Percentiles rank a stretch among this genome's conserved stretches.
These are phyloP conservation scores for Prunella himalayana DNA, from an alignment of 2,113 vertebrate species.

Conservation along the genomic window DNA sequence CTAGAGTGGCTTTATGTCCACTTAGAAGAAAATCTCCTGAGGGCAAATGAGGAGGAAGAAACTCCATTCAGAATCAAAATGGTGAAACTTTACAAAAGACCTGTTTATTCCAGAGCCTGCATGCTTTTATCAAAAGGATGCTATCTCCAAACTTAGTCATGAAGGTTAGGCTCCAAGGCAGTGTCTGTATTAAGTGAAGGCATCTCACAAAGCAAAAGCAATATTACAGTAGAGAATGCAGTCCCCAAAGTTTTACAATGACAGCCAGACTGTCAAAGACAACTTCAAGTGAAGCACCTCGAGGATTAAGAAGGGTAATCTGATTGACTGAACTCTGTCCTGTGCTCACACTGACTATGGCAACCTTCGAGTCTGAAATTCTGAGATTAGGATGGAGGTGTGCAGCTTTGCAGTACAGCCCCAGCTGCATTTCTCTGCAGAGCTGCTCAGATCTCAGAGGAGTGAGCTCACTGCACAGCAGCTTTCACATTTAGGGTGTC, in stretches of 20 bases:
- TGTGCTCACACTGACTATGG: background rate
- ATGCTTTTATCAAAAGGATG: slow-evolving; percentile 26
- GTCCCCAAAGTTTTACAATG: background rate
- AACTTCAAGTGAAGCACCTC: background rate
- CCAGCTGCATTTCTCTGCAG: background rate
- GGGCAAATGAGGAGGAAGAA: slow-evolving; percentile 50
- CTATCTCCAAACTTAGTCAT: slow-evolving; percentile 20
- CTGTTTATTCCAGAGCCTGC: slow-evolving; percentile 52
- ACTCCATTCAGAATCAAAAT: slow-evolving; percentile 53
- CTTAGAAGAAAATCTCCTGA: slow-evolving; percentile 61
- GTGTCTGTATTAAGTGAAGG: background rate
- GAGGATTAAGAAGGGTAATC: background rate
- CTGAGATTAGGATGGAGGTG: background rate
- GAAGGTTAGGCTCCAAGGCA: slow-evolving; percentile 22
- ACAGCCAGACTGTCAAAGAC: background rate
- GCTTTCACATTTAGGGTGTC: background rate
- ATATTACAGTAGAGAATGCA: background rate
- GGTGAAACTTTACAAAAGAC: slow-evolving; percentile 52
- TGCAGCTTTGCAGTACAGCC: background rate
- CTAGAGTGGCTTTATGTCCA: slow-evolving; percentile 57
- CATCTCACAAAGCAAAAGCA: background rate
- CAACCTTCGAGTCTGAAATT: background rate
- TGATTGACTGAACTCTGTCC: background rate
- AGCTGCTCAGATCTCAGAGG: background rate
- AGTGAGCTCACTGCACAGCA: background rate